phyloP scores from a whole-genome alignment of 2,888 invertebrate genomes.

The Hyposoter dolosus region DNA sequence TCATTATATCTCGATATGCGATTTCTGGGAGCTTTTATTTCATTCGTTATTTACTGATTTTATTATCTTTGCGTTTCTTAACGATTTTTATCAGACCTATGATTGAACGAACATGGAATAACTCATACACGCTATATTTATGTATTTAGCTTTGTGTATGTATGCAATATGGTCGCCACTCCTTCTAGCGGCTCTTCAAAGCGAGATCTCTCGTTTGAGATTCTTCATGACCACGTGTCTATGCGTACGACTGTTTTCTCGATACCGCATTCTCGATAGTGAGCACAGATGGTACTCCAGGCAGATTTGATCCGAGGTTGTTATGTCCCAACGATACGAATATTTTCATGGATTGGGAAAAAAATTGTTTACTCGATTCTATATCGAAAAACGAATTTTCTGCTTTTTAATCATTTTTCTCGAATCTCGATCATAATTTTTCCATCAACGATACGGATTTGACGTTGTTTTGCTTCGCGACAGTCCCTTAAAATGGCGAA shows the following conservation, averaged over 20 bases:
- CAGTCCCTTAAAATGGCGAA: background rate
- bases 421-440: background rate
- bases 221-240: constrained; percentile 27
- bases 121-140: background rate
- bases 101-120: background rate
- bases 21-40: background rate
- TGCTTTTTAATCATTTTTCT: background rate
- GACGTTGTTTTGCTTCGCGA: background rate
- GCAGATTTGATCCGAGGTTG: constrained; percentile 22
- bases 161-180: constrained; percentile 54
- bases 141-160: constrained; percentile 36
- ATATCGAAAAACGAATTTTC: background rate
- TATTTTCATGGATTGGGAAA: background rate
- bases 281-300: constrained; percentile 49
- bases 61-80: background rate
- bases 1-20: background rate
- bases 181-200: constrained; percentile 66
- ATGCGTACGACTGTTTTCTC: constrained; percentile 29
- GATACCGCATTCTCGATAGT: constrained; percentile 35
- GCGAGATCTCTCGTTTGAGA: constrained; percentile 47
- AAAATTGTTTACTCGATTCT: background rate
- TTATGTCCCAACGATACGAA: background rate
- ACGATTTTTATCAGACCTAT: background rate
- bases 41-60: background rate
- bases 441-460: too few relatives aligned